Conservation (phyloP, 2,888 invertebrate species). For the Adelphocoris suturalis region DNA sequence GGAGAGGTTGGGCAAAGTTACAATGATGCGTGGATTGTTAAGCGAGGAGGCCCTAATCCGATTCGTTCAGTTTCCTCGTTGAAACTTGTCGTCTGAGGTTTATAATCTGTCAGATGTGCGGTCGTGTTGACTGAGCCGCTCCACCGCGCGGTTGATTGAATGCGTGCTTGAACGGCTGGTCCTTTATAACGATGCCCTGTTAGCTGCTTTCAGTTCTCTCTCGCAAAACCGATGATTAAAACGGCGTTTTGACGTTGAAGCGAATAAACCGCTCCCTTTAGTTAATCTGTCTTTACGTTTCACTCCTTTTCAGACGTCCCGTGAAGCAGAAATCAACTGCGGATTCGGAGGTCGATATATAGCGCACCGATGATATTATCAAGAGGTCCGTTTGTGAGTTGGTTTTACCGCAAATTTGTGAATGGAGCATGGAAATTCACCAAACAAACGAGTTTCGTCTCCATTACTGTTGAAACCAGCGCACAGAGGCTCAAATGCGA, state of each 20-base stretch:
- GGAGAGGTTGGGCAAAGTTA: not conserved
- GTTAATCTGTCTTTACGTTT: not conserved
- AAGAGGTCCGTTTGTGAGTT: not conserved
- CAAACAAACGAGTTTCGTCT: no score
- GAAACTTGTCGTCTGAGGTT: conserved; percentile 28
- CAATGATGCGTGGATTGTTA: not conserved
- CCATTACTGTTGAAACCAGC: no score
- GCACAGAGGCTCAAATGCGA: no score
- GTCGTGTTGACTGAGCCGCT: conserved; percentile 24
- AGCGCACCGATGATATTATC: not conserved
- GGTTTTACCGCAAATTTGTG: no score
- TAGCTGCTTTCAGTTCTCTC: conserved; percentile 2
- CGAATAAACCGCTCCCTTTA: not conserved
- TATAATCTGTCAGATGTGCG: conserved; percentile 10
- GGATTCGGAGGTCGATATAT: not conserved
- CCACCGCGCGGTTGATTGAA: conserved; percentile 28
- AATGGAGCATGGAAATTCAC: no score
- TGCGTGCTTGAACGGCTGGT: not conserved
- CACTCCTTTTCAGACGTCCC: not conserved
- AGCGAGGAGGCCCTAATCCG: not conserved
- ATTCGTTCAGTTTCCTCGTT: conserved; percentile 4
- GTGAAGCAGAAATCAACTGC: not conserved
- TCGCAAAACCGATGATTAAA: conserved; percentile 30
- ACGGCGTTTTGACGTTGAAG: conserved; percentile 13
- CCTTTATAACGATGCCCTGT: conserved; percentile 32